A percentile compares a stretch with the other conserved stretches of the same genome.
Evolutionary conservation across 2,888 invertebrate genomes (phyloP).

Genomic region (Meganola albula): DNA sequence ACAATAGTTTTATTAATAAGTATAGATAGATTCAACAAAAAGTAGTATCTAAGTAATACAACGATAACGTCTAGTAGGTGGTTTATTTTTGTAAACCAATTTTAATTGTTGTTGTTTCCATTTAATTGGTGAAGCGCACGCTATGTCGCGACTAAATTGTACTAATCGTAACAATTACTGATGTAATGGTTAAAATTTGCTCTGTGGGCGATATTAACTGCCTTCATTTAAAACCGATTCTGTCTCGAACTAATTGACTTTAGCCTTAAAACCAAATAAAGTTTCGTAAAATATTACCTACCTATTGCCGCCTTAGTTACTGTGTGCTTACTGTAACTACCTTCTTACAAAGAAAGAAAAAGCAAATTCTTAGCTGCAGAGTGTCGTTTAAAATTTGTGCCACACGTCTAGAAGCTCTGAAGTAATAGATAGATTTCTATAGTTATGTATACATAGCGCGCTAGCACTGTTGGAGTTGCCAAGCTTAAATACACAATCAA

Average conservation of each 20-base stretch:
- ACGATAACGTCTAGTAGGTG: conserved; percentile 22
- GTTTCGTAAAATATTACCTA: conserved; percentile 16
- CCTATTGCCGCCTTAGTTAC: too few relatives aligned
- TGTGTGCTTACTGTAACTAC: too few relatives aligned
- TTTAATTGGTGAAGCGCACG: conserved; percentile 54
- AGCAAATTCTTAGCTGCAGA: too few relatives aligned
- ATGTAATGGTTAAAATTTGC: conserved; percentile 48
- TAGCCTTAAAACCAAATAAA: conserved; percentile 30
- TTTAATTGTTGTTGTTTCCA: conserved; percentile 49
- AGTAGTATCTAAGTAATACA: conserved; percentile 8
- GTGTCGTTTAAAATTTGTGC: too few relatives aligned
- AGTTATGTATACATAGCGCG: too few relatives aligned
- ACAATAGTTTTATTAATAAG: too few relatives aligned
- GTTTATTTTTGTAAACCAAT: conserved; percentile 43
- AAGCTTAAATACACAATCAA: too few relatives aligned
- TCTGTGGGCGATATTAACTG: conserved; percentile 58
- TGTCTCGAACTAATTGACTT: conserved; percentile 32
- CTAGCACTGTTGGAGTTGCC: too few relatives aligned
- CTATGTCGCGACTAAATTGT: conserved; percentile 58
- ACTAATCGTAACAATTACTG: conserved; percentile 52
- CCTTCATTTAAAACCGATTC: conserved; percentile 53
- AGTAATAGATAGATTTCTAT: too few relatives aligned
- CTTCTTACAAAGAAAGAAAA: too few relatives aligned
- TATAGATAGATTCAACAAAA: conserved; percentile 11
- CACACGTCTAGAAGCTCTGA: too few relatives aligned